A percentile compares a stretch with the other conserved stretches of the same genome.
phyloP scores from a whole-genome alignment of 2,797 vertebrate species.

The Halcyon badia region DNA sequence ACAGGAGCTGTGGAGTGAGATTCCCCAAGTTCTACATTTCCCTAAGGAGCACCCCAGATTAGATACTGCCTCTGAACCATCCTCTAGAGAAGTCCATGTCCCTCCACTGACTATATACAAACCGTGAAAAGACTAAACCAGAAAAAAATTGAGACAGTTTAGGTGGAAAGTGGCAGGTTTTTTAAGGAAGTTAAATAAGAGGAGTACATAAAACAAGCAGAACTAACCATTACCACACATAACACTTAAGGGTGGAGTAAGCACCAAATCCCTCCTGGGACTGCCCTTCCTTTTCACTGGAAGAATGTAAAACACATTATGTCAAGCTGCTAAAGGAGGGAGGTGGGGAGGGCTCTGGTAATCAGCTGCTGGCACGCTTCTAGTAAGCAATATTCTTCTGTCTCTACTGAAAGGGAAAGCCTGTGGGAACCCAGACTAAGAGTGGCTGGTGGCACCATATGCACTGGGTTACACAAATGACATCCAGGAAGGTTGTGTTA shows the following conservation, averaged over 20 bases:
- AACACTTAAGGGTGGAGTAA: neutral
- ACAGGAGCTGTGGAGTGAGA: neutral
- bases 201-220: neutral
- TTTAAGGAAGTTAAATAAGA: neutral
- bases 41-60: neutral
- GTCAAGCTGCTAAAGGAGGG: neutral
- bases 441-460: neutral
- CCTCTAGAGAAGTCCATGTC: neutral
- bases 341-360: neutral
- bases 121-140: neutral
- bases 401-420: neutral
- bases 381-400: neutral
- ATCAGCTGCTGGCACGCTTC: neutral
- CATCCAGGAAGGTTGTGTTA: accelerated
- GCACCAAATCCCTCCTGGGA: neutral
- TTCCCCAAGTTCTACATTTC: neutral
- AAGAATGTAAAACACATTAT: neutral
- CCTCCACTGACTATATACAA: neutral
- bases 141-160: neutral
- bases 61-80: neutral
- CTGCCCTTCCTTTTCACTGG: neutral
- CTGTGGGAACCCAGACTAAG: accelerated
- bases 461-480: neutral
- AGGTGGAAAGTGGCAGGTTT: neutral
- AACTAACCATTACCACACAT: neutral